Base-by-base conservation (phyloP, 2,113 vertebrate species). In the Oreocharis arfaki region DNA sequence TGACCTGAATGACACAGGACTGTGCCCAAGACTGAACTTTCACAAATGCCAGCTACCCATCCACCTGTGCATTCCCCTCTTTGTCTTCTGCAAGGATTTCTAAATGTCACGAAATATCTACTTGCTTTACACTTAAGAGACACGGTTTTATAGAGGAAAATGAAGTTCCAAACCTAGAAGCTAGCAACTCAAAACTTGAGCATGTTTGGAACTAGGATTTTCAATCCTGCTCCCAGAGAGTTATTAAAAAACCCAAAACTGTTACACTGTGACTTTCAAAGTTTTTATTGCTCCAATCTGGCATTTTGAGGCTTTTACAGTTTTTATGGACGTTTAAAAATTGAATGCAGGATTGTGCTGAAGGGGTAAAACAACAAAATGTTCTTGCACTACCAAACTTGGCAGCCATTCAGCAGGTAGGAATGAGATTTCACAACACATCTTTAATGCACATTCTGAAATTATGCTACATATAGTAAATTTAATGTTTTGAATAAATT, bases 241-340 rank as follows among this genome's bases (percentile, higher is more conserved):
- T 57, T 79, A 86, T n/a, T 84, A 73, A 73, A 94, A 84, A 86
- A 13, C 20, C 5, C 7, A 28, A 77, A 79, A 69, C 16, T 42
- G 33, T 68, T 87, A 55, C 39, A 61, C n/a, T 70, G 57, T 89
- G 91, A 93, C 81, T 94, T 96, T 89, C 63, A 80, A 95, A 93
- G 61, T 87, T 93, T 84, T 85, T 42, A 68, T 79, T 47, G 67
- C 32, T 91, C 44, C 63, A 90, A n/a, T 80, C 26, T 73, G 61
- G 41, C 24, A 21, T 93, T 87, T 75, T 69, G 59, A 92, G 33
- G 46, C 50, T 89, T 80, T 81, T 89, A 84, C 24, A 39, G 46
- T 50, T 93, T 95, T 96, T 94, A 96, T 85, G 35, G 50, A 73
- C 55, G 52, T 80, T 55, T 77, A 50, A 96, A 95, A 91, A 84